Percentiles rank a stretch among this genome's conserved stretches.
phyloP scores from a whole-genome alignment of 1,140 invertebrate species.

The Vanessa tameamea region DNA sequence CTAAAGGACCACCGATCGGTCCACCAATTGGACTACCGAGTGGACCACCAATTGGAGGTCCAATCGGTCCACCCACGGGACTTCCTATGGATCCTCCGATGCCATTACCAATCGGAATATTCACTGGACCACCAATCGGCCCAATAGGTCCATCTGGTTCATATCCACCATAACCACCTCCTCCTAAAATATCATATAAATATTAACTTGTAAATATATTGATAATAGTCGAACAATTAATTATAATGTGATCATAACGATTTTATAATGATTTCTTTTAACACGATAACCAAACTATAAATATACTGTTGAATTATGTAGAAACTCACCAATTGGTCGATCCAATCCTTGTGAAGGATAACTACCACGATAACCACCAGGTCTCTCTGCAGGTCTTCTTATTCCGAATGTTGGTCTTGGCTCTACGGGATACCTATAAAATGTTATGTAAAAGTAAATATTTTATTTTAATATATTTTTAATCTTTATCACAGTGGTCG shows the following conservation, averaged over 20 bases:
- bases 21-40: constrained; percentile 60
- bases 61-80: constrained; percentile 60
- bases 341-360: constrained; percentile 65
- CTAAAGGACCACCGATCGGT: constrained; percentile 57
- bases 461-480: not conserved
- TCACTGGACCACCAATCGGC: constrained; percentile 50
- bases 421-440: constrained; percentile 66
- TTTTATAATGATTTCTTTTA: too few species aligned
- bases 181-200: constrained; percentile 28
- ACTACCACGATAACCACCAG: constrained; percentile 65
- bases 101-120: constrained; percentile 39
- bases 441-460: constrained; percentile 18
- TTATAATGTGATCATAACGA: not conserved
- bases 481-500: not conserved
- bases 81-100: constrained; percentile 53
- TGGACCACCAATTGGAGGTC: constrained; percentile 55
- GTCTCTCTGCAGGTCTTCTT: constrained; percentile 63
- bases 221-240: not conserved
- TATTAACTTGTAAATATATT: constrained; percentile 1
- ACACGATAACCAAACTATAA: not conserved
- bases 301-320: not conserved
- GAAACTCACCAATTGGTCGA: constrained; percentile 59
- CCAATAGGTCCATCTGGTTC: constrained; percentile 65
- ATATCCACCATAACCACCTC: constrained; percentile 59
- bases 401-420: constrained; percentile 66